Evolutionary conservation across 2,113 vertebrate genomes (phyloP).

Genomic region (Thinocorus orbignyianus): DNA sequence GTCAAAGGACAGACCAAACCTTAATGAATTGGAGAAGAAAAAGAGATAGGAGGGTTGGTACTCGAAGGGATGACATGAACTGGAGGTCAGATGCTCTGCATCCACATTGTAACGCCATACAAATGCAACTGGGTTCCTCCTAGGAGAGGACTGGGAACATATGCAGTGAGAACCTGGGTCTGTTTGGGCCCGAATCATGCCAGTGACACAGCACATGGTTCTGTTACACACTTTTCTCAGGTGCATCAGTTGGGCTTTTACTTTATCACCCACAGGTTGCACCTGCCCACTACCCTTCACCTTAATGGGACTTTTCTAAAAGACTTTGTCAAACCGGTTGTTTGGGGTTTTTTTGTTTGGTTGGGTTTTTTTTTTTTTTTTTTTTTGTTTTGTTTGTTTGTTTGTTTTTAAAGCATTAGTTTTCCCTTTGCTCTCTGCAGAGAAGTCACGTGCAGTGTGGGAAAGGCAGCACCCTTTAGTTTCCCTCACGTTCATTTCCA

Average conservation of each 20-base stretch:
- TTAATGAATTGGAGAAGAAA: slow-evolving; percentile 31
- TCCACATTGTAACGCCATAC: fast-evolving
- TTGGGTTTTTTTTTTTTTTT: too few species aligned
- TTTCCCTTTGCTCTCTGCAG: neutral
- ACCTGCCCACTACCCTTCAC: neutral
- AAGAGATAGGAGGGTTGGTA: neutral
- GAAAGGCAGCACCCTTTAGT: neutral
- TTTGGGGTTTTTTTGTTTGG: too few species aligned
- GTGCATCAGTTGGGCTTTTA: neutral
- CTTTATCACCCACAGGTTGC: neutral
- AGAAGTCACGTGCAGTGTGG: fast-evolving
- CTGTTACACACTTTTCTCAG: neutral
- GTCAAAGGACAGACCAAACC: slow-evolving; percentile 82
- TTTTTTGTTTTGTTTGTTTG: too few species aligned
- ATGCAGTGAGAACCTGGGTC: neutral
- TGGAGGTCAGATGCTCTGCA: neutral
- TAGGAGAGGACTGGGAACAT: neutral
- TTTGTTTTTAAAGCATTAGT: neutral
- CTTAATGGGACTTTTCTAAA: neutral
- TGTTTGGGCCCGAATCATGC: neutral
- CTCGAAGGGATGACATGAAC: neutral
- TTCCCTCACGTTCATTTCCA: neutral
- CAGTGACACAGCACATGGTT: neutral
- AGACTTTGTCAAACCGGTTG: neutral
- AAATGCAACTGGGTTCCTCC: fast-evolving